Conservation (phyloP, 1,140 invertebrate species). For the Venustaconcha ellipsiformis region DNA sequence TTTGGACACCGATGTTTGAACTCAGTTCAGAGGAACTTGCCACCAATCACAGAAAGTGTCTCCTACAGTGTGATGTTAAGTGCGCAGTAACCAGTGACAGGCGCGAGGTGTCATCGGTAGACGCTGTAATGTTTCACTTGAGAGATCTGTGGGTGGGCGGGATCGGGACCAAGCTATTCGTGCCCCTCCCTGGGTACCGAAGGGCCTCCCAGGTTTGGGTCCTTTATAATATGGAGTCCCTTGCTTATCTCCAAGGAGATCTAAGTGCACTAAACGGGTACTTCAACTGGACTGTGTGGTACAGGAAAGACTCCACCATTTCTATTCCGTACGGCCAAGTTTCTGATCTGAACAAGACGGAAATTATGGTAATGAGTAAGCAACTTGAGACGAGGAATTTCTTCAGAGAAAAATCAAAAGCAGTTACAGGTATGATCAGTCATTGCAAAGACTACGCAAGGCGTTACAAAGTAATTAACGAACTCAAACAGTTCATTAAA, state of each 20-base stretch:
- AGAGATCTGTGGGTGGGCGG: conserved; percentile 35
- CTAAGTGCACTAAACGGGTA: conserved; percentile 26
- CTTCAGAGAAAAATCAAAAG: conserved; percentile 37
- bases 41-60: neutral
- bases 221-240: conserved; percentile 49
- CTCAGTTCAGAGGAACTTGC: neutral
- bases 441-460: conserved; percentile 73
- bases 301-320: conserved; percentile 49
- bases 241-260: conserved; percentile 41
- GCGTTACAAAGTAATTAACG: conserved; percentile 71
- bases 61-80: conserved; percentile 4
- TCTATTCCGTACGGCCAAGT: conserved; percentile 44
- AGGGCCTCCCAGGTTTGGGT: conserved; percentile 48
- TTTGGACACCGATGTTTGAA: conserved; percentile 29
- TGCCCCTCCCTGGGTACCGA: conserved; percentile 32
- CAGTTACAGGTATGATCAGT: conserved; percentile 76
- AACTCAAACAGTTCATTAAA: conserved; percentile 74
- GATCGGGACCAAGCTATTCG: conserved; percentile 19
- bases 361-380: neutral
- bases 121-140: conserved; percentile 56
- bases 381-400: conserved; percentile 25
- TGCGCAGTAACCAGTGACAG: conserved; percentile 49
- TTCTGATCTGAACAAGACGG: conserved; percentile 12
- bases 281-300: conserved; percentile 58
- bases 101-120: conserved; percentile 33